Conservation (phyloP, 1,140 invertebrate species). For the Brachystomella parvula region DNA sequence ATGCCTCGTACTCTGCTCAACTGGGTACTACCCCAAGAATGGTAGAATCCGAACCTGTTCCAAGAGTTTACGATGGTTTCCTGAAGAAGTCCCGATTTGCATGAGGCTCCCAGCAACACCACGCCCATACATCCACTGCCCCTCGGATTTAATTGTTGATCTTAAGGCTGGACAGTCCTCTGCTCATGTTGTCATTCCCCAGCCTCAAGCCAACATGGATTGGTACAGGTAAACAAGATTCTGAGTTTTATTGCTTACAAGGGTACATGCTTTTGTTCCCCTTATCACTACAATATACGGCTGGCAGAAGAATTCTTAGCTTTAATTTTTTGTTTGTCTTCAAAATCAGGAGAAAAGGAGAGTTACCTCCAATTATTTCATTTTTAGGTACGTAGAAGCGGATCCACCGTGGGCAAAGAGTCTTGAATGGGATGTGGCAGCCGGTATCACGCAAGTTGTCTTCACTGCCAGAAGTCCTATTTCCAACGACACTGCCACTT, state of each 20-base stretch:
- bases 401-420: constrained; percentile 57
- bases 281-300: no score
- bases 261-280: no score
- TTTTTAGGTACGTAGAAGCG: constrained; percentile 51
- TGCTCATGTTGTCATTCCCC: constrained; percentile 52
- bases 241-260: background rate
- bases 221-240: constrained; percentile 49
- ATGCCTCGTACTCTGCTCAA: constrained; percentile 36
- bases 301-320: no score
- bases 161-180: constrained; percentile 49
- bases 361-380: no score
- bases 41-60: constrained; percentile 37
- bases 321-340: no score
- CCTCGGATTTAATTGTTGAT: constrained; percentile 47
- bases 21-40: constrained; percentile 37
- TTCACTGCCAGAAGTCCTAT: constrained; percentile 55
- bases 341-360: no score
- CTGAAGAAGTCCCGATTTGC: constrained; percentile 35
- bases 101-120: constrained; percentile 38
- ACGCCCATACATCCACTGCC: constrained; percentile 57
- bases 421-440: constrained; percentile 52
- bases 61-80: constrained; percentile 34
- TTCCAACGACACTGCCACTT: constrained; percentile 50
- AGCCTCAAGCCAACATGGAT: constrained; percentile 59
- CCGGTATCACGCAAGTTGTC: constrained; percentile 51